phyloP scores from a whole-genome alignment of 2,888 invertebrate genomes.

The Drosophila mimica region DNA sequence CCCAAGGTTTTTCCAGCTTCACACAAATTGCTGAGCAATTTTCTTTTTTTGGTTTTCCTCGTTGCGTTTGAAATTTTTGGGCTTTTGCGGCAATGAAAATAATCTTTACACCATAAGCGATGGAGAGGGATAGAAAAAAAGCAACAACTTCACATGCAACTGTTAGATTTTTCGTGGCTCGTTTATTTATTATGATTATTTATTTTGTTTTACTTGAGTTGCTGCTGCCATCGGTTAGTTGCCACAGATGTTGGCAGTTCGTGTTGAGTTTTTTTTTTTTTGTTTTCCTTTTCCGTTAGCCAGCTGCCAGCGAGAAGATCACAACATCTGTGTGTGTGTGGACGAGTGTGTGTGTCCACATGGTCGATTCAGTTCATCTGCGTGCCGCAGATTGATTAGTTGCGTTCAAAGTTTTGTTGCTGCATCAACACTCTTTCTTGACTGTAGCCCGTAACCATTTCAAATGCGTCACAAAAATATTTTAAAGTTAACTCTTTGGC shows the following conservation, averaged over 20 bases:
- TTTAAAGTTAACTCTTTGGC: neutral
- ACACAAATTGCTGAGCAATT: conserved; percentile 53
- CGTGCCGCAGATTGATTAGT: conserved; percentile 70
- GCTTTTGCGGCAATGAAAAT: conserved; percentile 30
- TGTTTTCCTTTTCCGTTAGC: conserved; percentile 24
- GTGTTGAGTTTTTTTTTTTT: conserved; percentile 15
- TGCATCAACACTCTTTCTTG: conserved; percentile 39
- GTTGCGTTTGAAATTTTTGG: conserved; percentile 17
- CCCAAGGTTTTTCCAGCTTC: conserved; percentile 40
- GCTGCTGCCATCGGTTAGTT: conserved; percentile 39
- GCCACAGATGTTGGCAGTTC: conserved; percentile 73
- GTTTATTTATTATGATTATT: conserved; percentile 81
- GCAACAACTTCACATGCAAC: conserved; percentile 67
- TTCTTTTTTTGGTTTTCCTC: conserved; percentile 46
- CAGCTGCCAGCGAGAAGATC: conserved; percentile 43
- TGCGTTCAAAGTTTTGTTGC: conserved; percentile 60
- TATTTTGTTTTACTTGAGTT: conserved; percentile 75
- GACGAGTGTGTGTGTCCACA: conserved; percentile 28
- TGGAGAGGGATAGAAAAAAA: neutral
- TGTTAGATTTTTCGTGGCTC: conserved; percentile 77
- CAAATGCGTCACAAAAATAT: neutral
- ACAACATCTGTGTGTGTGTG: conserved; percentile 18
- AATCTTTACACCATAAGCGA: conserved; percentile 27
- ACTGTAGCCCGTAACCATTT: neutral
- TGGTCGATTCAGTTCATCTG: conserved; percentile 34